Conservation (phyloP, 2,113 vertebrate species). For the Cariama cristata region DNA sequence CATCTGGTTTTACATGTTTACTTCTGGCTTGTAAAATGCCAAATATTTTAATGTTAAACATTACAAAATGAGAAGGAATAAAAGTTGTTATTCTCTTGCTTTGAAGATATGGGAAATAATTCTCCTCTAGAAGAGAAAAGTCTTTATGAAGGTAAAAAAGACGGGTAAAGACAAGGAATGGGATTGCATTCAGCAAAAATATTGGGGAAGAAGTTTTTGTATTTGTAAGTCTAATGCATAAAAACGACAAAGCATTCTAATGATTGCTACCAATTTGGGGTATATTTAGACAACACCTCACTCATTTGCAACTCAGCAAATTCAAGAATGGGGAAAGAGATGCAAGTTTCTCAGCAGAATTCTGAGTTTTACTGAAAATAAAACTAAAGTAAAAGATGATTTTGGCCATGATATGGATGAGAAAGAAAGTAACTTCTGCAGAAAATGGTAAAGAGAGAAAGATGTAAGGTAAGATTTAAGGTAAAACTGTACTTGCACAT, state of each 20-base stretch:
- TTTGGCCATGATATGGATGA: background rate
- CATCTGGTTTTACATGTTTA: background rate
- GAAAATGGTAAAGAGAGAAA: background rate
- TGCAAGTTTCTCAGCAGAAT: background rate
- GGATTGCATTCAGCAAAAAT: background rate
- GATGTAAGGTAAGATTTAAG: background rate
- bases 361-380: background rate
- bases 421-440: background rate
- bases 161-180: background rate
- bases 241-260: background rate
- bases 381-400: background rate
- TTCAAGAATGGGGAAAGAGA: background rate
- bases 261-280: background rate
- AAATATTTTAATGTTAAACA: background rate
- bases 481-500: background rate
- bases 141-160: background rate
- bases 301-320: background rate
- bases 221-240: background rate
- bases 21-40: background rate
- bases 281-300: background rate
- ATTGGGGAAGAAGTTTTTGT: background rate
- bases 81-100: background rate
- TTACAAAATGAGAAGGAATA: background rate
- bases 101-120: background rate
- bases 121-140: background rate